Evolutionary conservation across 2,888 invertebrate genomes (phyloP), one percentile per base, ranked within the genome.

Genomic region (Cosmia pyralina): DNA sequence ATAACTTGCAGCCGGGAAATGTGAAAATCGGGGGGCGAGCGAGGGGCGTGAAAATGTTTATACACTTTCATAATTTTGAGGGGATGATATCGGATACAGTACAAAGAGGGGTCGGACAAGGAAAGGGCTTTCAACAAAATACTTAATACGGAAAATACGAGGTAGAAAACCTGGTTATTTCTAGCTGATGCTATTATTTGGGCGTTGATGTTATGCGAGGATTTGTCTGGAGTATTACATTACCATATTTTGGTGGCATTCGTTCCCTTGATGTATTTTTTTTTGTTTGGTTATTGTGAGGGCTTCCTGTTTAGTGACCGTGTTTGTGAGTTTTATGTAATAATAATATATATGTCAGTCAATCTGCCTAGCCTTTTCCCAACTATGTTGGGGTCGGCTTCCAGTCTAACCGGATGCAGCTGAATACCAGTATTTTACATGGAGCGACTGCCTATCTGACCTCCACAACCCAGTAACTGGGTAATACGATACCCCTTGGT

Each of bases 51-150:
- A 95, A 95, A 96, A 95, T 95, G 95, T 96, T 95, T 95, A 95
- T 95, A 96, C 95, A 95, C 94, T 95, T 95, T 95, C 94, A 96
- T 96, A 96, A 96, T 96, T 95, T 94, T 91, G 93, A 94, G 91
- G 96, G 96, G 95, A 93, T 94, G 92, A 93, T 94, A 95, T 94
- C 93, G 92, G 89, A 94, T 93, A 90, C 90, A 89, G 88, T 86
- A 90, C 90, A 92, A 91, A 90, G 92, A 93, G 93, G 95, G 94
- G 92, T 87, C 88, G 89, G 81, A 85, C 87, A 79, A 83, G 89
- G 86, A 91, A 91, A 92, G 92, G 92, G 94, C 93, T 94, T 94
- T 94, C 94, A 93, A 93, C 93, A 93, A 93, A 94, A 94, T 94
- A 93, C 94, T 94, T 94, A 94, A 93, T 93, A 92, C 91, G 92